Base-by-base conservation (phyloP, 2,797 vertebrate genomes). In the Falco biarmicus region DNA sequence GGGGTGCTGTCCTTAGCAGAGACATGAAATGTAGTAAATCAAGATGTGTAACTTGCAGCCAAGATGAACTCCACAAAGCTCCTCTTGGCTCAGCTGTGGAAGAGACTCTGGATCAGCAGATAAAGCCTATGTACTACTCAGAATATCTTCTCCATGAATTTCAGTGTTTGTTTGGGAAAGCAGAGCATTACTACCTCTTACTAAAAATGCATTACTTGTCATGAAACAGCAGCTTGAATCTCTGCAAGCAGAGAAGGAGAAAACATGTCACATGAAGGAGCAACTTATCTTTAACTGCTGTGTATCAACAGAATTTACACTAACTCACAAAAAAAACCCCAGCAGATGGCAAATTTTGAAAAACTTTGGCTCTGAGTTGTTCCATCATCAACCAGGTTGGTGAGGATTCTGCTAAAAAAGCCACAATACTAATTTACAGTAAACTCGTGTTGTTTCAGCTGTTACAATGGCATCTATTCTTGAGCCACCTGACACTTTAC, bases 401-500 rank as follows among this genome's bases (percentile, higher is more conserved):
- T 60, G 45, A 96, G 22, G 25, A 84, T 51, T 86, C 57, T 59
- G 41, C 57, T 95, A 63, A 59, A 85, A 87, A 78, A 93, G 12
- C 16, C 61, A 64, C 13, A 39, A n/a, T 26, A 76, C 15, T 50
- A 43, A 83, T 51, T 57, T 64, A 50, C 14, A 71, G 50, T 25
- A 87, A 85, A 75, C 15, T 71, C 21, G 16, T 60, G 32, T 47
- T 73, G 34, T 20, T 80, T 90, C 43, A 78, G 31, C 13, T 53
- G 14, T 64, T 89, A 43, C 22, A 74, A 57, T 4, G 25, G 10
- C n/a, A 79, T 50, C n/a, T 45, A 7, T 39, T 71, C 56, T 80
- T 6, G 34, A 91, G 15, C 29, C 28, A 48, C 8, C 66, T 48
- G 10, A 63, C 82, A 93, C 85, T 21, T 98, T 97, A 99, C 99